phyloP scores from a whole-genome alignment of 2,797 vertebrate species.

The Corythornis leucogaster region DNA sequence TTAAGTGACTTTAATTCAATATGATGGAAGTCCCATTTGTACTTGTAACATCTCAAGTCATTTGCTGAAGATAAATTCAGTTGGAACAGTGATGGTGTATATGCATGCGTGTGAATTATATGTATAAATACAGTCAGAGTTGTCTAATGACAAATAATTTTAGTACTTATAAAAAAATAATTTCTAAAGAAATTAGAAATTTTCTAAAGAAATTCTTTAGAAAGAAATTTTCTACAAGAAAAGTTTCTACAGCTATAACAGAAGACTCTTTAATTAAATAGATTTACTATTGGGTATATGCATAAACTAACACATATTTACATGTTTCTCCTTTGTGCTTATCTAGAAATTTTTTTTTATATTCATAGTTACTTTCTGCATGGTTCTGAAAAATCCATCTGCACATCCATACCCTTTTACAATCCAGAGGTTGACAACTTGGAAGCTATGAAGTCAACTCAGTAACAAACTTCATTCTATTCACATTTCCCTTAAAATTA shows the following conservation, averaged over 20 bases:
- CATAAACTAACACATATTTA: not conserved
- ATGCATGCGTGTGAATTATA: accelerated
- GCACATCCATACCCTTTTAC: not conserved
- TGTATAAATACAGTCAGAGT: not conserved
- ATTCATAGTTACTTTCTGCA: not conserved
- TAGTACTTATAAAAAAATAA: not conserved
- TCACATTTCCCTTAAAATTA: not conserved
- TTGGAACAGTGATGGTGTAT: not conserved
- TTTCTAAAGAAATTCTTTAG: too few species aligned
- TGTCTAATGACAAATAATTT: not conserved
- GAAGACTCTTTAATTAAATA: not conserved
- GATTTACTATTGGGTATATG: not conserved
- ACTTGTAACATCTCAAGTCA: not conserved
- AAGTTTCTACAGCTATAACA: not conserved
- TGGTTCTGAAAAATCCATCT: not conserved
- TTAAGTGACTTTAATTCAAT: not conserved
- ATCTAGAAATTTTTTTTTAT: not conserved
- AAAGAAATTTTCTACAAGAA: not conserved
- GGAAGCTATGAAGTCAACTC: not conserved
- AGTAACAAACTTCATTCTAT: not conserved
- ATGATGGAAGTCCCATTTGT: not conserved
- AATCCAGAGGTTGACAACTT: not conserved
- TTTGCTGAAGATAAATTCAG: not conserved
- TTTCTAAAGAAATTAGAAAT: too few species aligned
- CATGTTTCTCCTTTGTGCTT: not conserved